Conservation (phyloP, 2,113 vertebrate genomes). For the Albula goreensis region DNA sequence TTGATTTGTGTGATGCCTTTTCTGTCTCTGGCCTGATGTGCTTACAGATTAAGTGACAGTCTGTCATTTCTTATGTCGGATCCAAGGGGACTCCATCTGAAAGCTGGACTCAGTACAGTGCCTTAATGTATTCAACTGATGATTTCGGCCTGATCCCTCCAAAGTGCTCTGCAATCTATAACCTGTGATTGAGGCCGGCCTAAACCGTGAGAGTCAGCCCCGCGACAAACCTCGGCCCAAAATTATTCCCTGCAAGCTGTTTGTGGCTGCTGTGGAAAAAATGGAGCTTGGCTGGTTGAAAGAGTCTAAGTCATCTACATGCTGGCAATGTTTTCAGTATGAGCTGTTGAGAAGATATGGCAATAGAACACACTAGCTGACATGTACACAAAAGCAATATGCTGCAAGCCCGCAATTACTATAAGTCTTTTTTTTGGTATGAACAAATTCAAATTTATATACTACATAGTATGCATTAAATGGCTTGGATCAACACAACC, state of each 20-base stretch:
- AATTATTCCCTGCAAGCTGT: slow-evolving; percentile 7
- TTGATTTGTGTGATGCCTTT: background rate
- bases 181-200: background rate
- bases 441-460: slow-evolving; percentile 9
- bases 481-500: background rate
- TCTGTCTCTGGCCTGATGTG: background rate
- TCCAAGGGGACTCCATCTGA: background rate
- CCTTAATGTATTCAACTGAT: slow-evolving; percentile 1
- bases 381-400: slow-evolving; percentile 24
- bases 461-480: background rate
- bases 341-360: background rate
- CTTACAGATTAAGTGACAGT: background rate
- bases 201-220: background rate
- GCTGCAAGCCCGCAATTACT: slow-evolving; percentile 7
- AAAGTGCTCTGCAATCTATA: slow-evolving; percentile 1
- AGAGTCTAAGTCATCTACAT: slow-evolving; percentile 9
- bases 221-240: background rate
- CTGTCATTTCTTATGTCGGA: background rate
- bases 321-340: slow-evolving; percentile 23
- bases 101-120: background rate
- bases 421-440: slow-evolving; percentile 7
- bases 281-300: background rate
- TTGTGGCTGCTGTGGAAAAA: background rate
- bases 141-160: background rate
- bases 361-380: slow-evolving; percentile 24